phyloP scores from a whole-genome alignment of 2,113 vertebrate species.

The cattle (Bos taurus) region DNA sequence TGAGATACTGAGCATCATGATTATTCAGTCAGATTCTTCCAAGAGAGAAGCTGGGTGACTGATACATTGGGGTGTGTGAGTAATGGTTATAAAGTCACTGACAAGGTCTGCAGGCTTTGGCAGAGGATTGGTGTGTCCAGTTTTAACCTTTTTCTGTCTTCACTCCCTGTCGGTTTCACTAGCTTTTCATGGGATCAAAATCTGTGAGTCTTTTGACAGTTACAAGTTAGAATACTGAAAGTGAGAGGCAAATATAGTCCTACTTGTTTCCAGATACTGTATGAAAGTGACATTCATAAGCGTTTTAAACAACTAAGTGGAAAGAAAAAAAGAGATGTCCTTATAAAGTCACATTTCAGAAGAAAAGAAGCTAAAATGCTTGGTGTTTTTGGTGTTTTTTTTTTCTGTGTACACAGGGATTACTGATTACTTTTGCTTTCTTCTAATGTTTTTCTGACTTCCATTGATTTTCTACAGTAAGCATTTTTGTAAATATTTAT shows the following conservation, averaged over 20 bases:
- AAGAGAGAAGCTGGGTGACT: not conserved
- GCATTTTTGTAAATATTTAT: not conserved
- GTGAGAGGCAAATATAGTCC: not conserved
- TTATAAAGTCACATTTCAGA: not conserved
- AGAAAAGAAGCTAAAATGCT: not conserved
- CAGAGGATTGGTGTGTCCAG: too few species aligned
- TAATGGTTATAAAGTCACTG: not conserved
- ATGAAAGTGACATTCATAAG: not conserved
- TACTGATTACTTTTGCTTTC: not conserved
- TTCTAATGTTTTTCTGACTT: not conserved
- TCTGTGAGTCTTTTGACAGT: not conserved
- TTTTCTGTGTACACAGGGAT: not conserved
- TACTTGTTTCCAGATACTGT: not conserved
- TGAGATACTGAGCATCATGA: not conserved
- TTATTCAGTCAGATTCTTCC: not conserved
- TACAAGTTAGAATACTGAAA: not conserved
- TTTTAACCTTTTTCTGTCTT: not conserved
- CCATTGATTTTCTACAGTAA: not conserved
- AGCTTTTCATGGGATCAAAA: not conserved
- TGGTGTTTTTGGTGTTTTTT: not conserved
- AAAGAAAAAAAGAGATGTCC: not conserved
- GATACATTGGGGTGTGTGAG: too few species aligned
- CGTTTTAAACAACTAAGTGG: not conserved
- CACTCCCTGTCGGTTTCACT: not conserved
- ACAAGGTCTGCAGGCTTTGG: not conserved